Conservation (phyloP, 2,888 invertebrate genomes). For the Onthophagus sagittarius region DNA sequence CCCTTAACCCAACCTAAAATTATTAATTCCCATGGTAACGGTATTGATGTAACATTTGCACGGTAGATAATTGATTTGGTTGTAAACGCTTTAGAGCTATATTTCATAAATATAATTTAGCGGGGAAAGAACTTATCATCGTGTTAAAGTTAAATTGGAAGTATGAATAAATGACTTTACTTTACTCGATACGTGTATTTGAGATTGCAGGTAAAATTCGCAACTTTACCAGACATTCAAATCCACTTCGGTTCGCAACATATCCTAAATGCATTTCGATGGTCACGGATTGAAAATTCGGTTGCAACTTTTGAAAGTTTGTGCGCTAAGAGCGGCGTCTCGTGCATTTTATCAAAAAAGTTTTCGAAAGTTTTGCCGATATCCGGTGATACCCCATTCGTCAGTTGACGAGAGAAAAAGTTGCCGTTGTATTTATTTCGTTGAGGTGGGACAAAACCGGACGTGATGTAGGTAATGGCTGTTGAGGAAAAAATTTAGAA, state of each 20-base stretch:
- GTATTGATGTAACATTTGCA: constrained; percentile 18
- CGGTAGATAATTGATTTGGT: neutral
- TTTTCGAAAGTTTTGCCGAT: constrained; percentile 30
- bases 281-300: neutral
- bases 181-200: neutral
- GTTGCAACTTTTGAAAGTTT: neutral
- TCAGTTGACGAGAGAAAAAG: neutral
- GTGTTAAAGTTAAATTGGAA: neutral
- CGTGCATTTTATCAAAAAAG: constrained; percentile 35
- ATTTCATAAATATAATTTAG: too few species aligned
- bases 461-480: neutral
- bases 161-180: neutral
- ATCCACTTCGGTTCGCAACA: neutral
- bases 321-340: constrained; percentile 34
- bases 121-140: neutral
- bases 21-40: constrained; percentile 17
- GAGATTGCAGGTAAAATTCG: neutral
- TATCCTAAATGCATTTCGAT: neutral
- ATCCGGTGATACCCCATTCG: constrained; percentile 13
- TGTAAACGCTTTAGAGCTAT: too few species aligned
- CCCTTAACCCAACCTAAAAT: neutral
- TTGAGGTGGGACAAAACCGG: neutral
- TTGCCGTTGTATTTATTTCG: neutral
- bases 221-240: neutral
- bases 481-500: neutral